Evolutionary conservation across 2,888 invertebrate species (phyloP).

Genomic region (Phalera bucephala): DNA sequence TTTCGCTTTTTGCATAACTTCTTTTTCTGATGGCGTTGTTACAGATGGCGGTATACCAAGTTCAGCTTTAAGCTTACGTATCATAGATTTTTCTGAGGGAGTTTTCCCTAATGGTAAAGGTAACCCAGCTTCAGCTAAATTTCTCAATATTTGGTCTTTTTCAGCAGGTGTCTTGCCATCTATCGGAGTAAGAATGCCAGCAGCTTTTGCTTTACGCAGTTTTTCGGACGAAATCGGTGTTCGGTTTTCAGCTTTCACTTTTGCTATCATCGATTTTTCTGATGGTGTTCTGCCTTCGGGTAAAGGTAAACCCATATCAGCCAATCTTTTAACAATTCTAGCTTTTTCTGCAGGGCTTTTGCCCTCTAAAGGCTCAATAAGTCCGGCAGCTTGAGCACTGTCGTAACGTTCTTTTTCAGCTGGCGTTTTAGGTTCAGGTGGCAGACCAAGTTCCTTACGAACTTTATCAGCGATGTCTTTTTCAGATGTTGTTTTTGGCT

Average conservation of each 20-base stretch:
- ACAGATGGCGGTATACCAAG: constrained; percentile 33
- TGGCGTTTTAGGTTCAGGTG: constrained; percentile 32
- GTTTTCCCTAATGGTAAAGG: constrained; percentile 40
- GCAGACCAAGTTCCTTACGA: constrained; percentile 32
- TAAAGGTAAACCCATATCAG: constrained; percentile 28
- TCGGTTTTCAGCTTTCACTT: constrained; percentile 2
- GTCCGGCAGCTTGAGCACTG: constrained; percentile 27
- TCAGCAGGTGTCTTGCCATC: constrained; percentile 31
- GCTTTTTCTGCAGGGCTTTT: constrained; percentile 35
- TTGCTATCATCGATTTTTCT: constrained; percentile 35
- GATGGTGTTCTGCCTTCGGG: constrained; percentile 38
- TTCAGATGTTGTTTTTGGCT: constrained; percentile 41
- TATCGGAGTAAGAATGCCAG: constrained; percentile 34
- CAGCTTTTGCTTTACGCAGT: constrained; percentile 33
- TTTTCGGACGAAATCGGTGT: constrained; percentile 22
- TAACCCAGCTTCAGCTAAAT: constrained; percentile 26
- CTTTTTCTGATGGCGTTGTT: constrained; percentile 39
- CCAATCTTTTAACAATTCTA: constrained; percentile 30
- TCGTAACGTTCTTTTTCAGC: constrained; percentile 19
- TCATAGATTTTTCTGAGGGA: constrained; percentile 21
- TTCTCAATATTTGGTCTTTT: constrained; percentile 37
- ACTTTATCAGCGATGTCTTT: constrained; percentile 33
- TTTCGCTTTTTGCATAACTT: too few species aligned
- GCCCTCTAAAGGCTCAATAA: constrained; percentile 36
- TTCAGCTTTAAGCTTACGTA: constrained; percentile 27